Evolutionary conservation across 2,113 vertebrate genomes (phyloP), one percentile per base, ranked within the genome.

Genomic region (Chlorodrepanis virens): DNA sequence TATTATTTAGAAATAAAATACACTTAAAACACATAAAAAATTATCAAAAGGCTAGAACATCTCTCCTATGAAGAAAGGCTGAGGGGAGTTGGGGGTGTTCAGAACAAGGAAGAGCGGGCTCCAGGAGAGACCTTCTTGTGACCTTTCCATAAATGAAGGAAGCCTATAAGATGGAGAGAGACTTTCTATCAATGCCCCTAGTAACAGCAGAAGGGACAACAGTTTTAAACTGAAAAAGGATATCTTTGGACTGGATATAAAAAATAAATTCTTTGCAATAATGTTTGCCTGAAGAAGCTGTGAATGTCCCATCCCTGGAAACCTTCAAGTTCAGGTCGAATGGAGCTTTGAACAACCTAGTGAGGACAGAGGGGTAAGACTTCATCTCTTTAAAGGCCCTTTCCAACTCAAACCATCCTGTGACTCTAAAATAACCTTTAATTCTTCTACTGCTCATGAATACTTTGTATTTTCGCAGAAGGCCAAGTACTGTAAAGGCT

Each of bases 101-200:
- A 47, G 23, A 20, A 17, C 7, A 24, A 21, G 57, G 33, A 81
- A 70, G 33, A 71, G 12, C 82, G 61, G 28, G 42, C 17, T 92
- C 7, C 1, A 1, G 7, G 6, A 10, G 39, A 75, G 13, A 63
- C 13, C 14, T 70, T n/a, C 23, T 0, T 17, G n/a, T 0, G 1
- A 25, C 35, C 47, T 65, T 40, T 25, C 33, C 25, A 5, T 28
- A 77, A 5, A 17, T 47, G 12, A 44, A 53, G 17, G 35, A 14
- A 20, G 40, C 37, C 39, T 60, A 0, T 21, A 61, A 57, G 31
- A 49, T 24, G 10, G 2, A 56, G 12, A 42, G 11, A 49, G 9
- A 70, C 31, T n/a, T 72, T 64, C 33, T 39, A 18, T 16, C 31
- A 64, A 25, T 14, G 16, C 6, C 22, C 31, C 1, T 5, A 65